These are phyloP conservation scores for Tolypeutes matacus DNA, from an alignment of 2,797 vertebrate species.

Conservation along the genomic window DNA sequence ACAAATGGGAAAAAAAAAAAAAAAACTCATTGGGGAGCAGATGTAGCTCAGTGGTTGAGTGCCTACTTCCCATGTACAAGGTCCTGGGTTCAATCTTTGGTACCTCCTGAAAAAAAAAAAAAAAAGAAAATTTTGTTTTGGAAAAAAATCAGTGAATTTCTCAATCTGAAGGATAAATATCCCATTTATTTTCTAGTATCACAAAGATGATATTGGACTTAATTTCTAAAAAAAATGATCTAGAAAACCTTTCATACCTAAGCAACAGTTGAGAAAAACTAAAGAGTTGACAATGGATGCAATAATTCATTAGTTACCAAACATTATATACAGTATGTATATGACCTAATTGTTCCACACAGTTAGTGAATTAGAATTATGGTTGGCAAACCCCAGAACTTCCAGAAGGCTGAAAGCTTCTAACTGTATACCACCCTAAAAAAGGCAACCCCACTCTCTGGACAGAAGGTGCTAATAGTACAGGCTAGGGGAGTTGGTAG, in stretches of 20 bases:
- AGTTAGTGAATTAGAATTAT: background rate
- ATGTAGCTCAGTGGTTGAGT: no score
- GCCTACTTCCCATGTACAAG: no score
- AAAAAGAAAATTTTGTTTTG: background rate
- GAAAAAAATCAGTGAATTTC: background rate
- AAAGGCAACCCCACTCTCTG: background rate
- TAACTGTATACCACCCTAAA: background rate
- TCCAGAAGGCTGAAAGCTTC: background rate
- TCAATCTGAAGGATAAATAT: background rate
- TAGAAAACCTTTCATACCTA: background rate
- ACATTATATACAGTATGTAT: background rate
- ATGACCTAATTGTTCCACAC: background rate
- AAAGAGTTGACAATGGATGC: background rate
- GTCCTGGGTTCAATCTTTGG: no score
- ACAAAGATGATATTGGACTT: background rate
- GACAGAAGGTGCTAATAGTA: background rate
- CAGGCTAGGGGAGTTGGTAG: background rate
- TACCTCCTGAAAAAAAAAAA: no score
- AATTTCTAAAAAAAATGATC: background rate
- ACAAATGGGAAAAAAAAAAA: no score
- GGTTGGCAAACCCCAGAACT: background rate
- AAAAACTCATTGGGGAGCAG: no score
- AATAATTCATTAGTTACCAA: background rate
- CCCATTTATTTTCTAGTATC: constrained; percentile 26
- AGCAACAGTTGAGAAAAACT: constrained; percentile 25